Percentiles rank a stretch among this genome's conserved stretches.
Evolutionary conservation across 2,888 invertebrate species (phyloP).

Genomic region (Charanyca ferruginea): DNA sequence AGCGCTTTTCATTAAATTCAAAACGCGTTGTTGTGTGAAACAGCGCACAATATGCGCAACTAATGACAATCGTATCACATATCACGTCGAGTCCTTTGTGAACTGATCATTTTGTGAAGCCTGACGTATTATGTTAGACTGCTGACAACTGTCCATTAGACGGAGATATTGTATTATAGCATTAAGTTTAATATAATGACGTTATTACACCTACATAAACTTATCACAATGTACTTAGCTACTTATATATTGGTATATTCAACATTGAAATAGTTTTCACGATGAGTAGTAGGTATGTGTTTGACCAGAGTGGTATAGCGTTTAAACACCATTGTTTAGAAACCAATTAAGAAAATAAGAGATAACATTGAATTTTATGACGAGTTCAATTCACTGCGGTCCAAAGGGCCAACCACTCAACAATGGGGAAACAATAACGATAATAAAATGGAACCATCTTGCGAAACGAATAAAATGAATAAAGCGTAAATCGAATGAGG

Average conservation of each 20-base stretch:
- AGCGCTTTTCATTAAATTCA: constrained; percentile 15
- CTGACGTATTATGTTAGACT: constrained; percentile 35
- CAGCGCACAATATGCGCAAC: constrained; percentile 21
- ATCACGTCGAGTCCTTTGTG: constrained; percentile 44
- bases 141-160: constrained; percentile 37
- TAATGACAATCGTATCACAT: constrained; percentile 48
- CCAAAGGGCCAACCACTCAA: constrained; percentile 66
- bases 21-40: constrained; percentile 21
- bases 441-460: constrained; percentile 72
- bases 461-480: constrained; percentile 72
- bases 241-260: constrained; percentile 2
- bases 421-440: constrained; percentile 75
- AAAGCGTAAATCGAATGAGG: constrained; percentile 82
- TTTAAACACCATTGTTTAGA: constrained; percentile 27
- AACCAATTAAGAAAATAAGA: constrained; percentile 64
- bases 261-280: constrained; percentile 16
- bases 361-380: constrained; percentile 60
- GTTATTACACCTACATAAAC: constrained; percentile 10
- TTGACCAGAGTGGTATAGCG: neutral
- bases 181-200: constrained; percentile 37
- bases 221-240: constrained; percentile 4
- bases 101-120: constrained; percentile 23
- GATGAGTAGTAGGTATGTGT: no score
- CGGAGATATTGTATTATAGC: constrained; percentile 21
- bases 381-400: constrained; percentile 63